phyloP scores from a whole-genome alignment of 2,113 vertebrate species.

The Talpa occidentalis region DNA sequence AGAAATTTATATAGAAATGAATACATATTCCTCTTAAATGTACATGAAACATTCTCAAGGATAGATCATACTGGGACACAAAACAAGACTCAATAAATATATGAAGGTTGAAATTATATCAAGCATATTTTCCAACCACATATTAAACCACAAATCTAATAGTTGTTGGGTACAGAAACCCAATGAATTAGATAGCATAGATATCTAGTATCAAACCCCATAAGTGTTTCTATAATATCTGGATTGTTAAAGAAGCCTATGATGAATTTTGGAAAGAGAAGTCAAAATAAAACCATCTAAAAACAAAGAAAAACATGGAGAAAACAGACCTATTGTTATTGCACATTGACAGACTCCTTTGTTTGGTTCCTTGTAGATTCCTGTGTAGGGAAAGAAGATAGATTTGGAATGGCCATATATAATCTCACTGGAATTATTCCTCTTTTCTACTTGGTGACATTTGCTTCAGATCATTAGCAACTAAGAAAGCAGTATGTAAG shows the following conservation, averaged over 20 bases:
- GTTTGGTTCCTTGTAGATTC: neutral
- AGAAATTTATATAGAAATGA: too few relatives aligned
- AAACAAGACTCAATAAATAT: too few relatives aligned
- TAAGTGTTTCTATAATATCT: neutral
- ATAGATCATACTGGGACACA: too few relatives aligned
- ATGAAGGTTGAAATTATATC: too few relatives aligned
- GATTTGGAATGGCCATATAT: neutral
- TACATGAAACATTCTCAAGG: too few relatives aligned
- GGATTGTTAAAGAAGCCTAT: neutral
- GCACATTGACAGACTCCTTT: neutral
- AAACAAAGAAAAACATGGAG: neutral
- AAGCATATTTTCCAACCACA: too few relatives aligned
- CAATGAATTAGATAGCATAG: neutral
- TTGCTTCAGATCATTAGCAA: constrained; percentile 45
- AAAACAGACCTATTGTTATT: neutral
- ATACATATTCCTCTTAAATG: too few relatives aligned
- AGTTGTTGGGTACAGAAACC: neutral
- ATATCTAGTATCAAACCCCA: neutral
- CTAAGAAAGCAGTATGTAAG: neutral
- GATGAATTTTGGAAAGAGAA: neutral
- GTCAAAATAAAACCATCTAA: neutral
- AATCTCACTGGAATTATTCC: constrained; percentile 30
- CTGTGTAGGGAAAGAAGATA: neutral
- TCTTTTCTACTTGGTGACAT: neutral
- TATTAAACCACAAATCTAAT: constrained; percentile 13